Evolutionary conservation across 2,797 vertebrate species (phyloP).

Genomic region (Varecia variegata): DNA sequence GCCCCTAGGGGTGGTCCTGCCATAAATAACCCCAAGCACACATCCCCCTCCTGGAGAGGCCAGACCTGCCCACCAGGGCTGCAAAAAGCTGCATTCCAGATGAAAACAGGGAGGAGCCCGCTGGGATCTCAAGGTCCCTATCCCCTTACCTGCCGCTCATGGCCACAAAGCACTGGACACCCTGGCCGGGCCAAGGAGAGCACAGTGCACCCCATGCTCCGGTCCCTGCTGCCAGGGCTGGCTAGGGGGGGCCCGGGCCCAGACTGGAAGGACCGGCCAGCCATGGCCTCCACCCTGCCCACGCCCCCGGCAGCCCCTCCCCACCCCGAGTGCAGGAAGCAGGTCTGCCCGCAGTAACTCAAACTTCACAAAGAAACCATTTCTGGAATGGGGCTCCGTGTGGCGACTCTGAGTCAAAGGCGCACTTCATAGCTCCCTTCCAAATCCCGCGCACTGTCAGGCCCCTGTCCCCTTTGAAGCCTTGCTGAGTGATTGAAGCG

Average conservation of each 20-base stretch:
- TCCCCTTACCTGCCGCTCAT: background rate
- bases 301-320: slow-evolving; percentile 24
- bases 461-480: slow-evolving; percentile 90
- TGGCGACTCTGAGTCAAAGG: slow-evolving; percentile 85
- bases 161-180: slow-evolving; percentile 29
- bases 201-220: background rate
- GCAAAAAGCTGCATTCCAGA: background rate
- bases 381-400: slow-evolving; percentile 84
- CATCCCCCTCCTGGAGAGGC: background rate
- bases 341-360: slow-evolving; percentile 82
- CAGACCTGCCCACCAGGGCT: background rate
- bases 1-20: background rate
- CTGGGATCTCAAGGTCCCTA: background rate
- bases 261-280: background rate
- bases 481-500: slow-evolving; percentile 91
- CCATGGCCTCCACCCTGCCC: background rate
- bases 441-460: slow-evolving; percentile 86
- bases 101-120: background rate
- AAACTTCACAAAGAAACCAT: slow-evolving; percentile 84
- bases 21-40: background rate
- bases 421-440: slow-evolving; percentile 88
- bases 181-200: background rate
- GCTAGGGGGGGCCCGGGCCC: background rate
- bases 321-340: slow-evolving; percentile 68
- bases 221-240: background rate